phyloP scores from a whole-genome alignment of 2,113 vertebrate species.

The Nipponia nippon region DNA sequence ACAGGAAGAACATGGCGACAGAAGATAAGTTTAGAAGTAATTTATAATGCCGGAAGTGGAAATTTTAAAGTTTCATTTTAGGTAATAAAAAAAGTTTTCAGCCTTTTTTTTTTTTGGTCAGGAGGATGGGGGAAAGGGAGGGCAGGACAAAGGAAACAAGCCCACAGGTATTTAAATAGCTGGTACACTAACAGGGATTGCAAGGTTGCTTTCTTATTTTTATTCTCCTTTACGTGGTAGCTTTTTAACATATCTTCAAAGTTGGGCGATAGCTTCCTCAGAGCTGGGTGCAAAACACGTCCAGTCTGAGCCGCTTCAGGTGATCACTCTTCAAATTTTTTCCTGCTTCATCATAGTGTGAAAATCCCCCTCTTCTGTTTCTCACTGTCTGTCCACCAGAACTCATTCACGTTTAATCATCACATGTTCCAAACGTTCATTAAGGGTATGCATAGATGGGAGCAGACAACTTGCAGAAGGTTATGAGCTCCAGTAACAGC shows the following conservation, averaged over 20 bases:
- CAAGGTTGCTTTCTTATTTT: neutral
- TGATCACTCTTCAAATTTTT: neutral
- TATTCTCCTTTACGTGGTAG: neutral
- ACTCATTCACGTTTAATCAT: neutral
- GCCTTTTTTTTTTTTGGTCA: neutral
- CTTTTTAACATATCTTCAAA: neutral
- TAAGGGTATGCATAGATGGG: neutral
- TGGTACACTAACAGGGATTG: neutral
- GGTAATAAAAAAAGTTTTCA: neutral
- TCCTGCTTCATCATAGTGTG: neutral
- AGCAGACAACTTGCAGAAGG: neutral
- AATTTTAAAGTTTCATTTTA: neutral
- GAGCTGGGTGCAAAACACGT: neutral
- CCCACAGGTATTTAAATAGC: rapidly evolving
- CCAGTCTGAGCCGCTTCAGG: neutral
- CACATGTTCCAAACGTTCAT: neutral
- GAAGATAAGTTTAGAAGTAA: neutral
- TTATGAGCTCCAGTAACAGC: neutral
- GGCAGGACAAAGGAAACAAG: neutral
- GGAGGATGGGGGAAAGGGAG: neutral
- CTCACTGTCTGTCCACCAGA: neutral
- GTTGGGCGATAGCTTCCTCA: neutral
- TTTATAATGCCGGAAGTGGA: neutral
- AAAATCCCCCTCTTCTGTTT: neutral
- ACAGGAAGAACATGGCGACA: constrained; percentile 1